Conservation (phyloP, 2,113 vertebrate species). For the Okapia johnstoni region DNA sequence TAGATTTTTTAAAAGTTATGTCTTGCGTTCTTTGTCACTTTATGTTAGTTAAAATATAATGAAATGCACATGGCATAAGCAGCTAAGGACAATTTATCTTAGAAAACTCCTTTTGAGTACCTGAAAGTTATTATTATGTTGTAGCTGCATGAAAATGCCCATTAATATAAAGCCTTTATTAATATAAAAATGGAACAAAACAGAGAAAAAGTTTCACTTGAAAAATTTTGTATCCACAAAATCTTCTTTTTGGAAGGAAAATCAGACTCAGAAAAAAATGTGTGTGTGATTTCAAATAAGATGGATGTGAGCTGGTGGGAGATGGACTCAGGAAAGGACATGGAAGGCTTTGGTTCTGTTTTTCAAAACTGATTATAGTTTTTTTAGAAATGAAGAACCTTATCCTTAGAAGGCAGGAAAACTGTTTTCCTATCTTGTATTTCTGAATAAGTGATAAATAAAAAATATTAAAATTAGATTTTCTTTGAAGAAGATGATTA, state of each 20-base stretch:
- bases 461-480: neutral
- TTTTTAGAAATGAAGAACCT: neutral
- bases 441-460: constrained; percentile 8
- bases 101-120: neutral
- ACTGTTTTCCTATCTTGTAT: neutral
- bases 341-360: neutral
- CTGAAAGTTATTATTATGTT: neutral
- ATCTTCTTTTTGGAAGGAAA: neutral
- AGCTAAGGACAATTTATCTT: neutral
- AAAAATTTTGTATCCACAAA: neutral
- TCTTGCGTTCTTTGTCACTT: neutral
- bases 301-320: neutral
- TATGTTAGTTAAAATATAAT: neutral
- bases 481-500: neutral
- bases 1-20: neutral
- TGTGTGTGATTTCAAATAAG: neutral
- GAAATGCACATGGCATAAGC: neutral
- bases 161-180: neutral
- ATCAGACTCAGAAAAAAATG: neutral
- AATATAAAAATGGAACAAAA: neutral
- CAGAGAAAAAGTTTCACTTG: neutral
- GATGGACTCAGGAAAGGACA: neutral
- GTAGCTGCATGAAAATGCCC: neutral
- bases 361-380: neutral
- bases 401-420: neutral